Evolutionary conservation across 2,797 vertebrate genomes (phyloP).

Genomic region (Manis pentadactyla): DNA sequence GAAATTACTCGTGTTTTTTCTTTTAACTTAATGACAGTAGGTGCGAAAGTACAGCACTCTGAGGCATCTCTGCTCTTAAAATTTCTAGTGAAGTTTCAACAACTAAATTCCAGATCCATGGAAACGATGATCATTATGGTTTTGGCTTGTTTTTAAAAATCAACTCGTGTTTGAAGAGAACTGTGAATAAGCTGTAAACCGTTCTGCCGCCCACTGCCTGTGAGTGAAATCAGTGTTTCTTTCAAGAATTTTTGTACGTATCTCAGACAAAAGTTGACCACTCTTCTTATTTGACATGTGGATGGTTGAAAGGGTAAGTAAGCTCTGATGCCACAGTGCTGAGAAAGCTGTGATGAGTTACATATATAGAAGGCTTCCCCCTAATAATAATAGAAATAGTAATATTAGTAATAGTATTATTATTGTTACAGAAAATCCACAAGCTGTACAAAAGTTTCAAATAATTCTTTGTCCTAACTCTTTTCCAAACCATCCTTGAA

Average conservation of each 20-base stretch:
- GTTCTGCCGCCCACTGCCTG: accelerated
- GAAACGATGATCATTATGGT: neutral
- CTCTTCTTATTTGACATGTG: neutral
- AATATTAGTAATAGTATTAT: neutral
- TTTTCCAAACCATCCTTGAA: slow-evolving; percentile 1
- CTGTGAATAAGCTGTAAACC: neutral
- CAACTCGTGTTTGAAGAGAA: neutral
- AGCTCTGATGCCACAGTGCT: neutral
- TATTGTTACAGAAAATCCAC: neutral
- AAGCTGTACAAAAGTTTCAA: slow-evolving; percentile 37
- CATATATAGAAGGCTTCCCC: neutral
- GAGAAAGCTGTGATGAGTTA: slow-evolving; percentile 7
- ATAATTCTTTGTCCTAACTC: neutral
- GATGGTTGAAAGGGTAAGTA: neutral
- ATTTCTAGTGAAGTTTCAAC: neutral
- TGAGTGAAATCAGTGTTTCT: neutral
- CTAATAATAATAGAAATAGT: neutral
- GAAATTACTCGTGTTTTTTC: neutral
- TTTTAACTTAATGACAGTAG: neutral
- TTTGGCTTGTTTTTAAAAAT: slow-evolving; percentile 17
- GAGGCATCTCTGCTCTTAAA: neutral
- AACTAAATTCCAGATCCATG: neutral
- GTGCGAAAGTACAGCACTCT: neutral
- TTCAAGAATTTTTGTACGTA: neutral
- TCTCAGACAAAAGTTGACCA: neutral